Conservation (phyloP, 2,797 vertebrate species). For the Gallinago solitaria region DNA sequence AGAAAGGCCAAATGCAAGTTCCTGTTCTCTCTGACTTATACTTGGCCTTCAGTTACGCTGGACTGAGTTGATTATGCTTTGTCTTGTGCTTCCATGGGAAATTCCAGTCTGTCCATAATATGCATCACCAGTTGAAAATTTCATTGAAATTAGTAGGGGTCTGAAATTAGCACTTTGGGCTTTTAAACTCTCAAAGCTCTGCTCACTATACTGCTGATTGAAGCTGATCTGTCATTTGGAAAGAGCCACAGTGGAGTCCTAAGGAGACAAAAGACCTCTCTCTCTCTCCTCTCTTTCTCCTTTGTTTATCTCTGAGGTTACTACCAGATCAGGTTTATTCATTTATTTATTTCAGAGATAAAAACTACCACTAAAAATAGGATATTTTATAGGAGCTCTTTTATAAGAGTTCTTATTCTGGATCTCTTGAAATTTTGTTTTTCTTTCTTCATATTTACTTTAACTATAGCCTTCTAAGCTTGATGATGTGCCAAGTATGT, state of each 20-base stretch:
- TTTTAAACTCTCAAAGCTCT: neutral
- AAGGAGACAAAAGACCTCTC: neutral
- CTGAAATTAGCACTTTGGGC: neutral
- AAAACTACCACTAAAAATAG: neutral
- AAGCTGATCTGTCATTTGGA: neutral
- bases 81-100: neutral
- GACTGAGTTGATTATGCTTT: neutral
- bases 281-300: neutral
- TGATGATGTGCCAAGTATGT: neutral
- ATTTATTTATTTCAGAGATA: neutral
- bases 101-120: neutral
- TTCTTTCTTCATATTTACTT: neutral
- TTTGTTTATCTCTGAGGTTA: neutral
- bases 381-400: neutral
- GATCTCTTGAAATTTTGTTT: neutral
- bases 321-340: neutral
- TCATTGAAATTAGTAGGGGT: fast-evolving
- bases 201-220: neutral
- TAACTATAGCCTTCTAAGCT: neutral
- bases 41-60: neutral
- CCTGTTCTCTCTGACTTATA: neutral
- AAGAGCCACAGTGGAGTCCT: neutral
- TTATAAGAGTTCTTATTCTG: neutral
- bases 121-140: neutral
- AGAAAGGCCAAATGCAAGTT: neutral